These are phyloP conservation scores for Euura saliciscinereae DNA, from an alignment of 1,140 invertebrate genomes.

Conservation along the genomic window DNA sequence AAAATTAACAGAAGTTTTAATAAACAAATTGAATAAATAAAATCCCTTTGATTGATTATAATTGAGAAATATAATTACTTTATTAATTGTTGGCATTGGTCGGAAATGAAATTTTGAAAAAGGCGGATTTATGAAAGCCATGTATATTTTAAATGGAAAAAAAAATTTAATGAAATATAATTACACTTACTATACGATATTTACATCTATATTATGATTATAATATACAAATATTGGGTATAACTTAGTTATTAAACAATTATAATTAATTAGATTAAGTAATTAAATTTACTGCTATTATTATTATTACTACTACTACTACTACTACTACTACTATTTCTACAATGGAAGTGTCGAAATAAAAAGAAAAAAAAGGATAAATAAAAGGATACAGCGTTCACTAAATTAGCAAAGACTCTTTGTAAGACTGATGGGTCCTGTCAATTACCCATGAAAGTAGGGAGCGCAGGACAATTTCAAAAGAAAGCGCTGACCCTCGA, in stretches of 20 bases:
- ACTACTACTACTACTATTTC: no score
- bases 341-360: no score
- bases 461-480: constrained; percentile 14
- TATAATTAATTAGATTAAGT: background rate
- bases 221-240: background rate
- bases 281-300: background rate
- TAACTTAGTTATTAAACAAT: background rate
- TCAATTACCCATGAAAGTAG: constrained; percentile 28
- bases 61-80: background rate
- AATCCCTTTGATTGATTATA: constrained; percentile 1
- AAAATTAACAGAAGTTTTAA: background rate
- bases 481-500: constrained; percentile 5
- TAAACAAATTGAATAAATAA: background rate
- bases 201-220: constrained; percentile 14
- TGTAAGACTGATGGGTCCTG: constrained; percentile 28
- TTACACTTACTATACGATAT: constrained; percentile 14
- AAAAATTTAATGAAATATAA: constrained; percentile 24
- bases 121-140: background rate
- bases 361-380: no score
- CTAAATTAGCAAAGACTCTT: constrained; percentile 6
- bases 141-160: constrained; percentile 17
- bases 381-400: no score
- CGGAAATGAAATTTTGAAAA: background rate
- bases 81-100: background rate
- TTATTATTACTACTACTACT: no score